Conservation (phyloP, 1,140 invertebrate genomes). For the Drosophila leontia region DNA sequence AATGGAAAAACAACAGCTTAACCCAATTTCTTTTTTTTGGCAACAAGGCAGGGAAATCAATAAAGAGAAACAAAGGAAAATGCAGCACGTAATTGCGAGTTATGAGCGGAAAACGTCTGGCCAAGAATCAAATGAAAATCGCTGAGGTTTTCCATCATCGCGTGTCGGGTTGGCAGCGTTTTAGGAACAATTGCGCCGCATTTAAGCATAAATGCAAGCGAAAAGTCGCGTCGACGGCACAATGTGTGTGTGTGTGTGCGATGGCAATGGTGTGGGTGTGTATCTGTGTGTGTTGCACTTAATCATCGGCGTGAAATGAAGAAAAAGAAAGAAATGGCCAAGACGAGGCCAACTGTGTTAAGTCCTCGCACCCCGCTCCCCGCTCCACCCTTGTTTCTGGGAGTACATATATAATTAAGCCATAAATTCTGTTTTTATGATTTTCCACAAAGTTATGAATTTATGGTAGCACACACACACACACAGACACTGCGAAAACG, state of each 20-base stretch:
- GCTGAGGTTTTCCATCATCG: constrained; percentile 75
- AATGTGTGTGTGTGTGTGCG: not conserved
- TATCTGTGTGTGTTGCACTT: constrained; percentile 57
- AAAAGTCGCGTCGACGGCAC: constrained; percentile 47
- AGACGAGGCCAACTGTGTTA: constrained; percentile 43
- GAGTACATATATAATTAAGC: constrained; percentile 78
- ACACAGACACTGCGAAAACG: constrained; percentile 47
- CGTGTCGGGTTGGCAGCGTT: constrained; percentile 65
- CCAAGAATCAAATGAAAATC: constrained; percentile 62
- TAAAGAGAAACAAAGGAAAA: constrained; percentile 52
- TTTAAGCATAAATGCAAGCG: constrained; percentile 77
- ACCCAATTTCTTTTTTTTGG: constrained; percentile 47
- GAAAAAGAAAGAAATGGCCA: constrained; percentile 68
- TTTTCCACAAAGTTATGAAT: constrained; percentile 83
- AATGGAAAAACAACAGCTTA: constrained; percentile 53
- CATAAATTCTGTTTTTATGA: constrained; percentile 84
- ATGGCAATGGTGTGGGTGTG: constrained; percentile 7
- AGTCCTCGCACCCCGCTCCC: constrained; percentile 3
- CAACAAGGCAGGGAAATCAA: constrained; percentile 28
- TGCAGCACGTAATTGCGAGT: constrained; percentile 47
- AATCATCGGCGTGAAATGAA: constrained; percentile 76
- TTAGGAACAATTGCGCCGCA: constrained; percentile 76
- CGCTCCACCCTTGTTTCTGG: not conserved
- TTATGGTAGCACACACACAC: constrained; percentile 62
- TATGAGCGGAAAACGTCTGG: constrained; percentile 29